Conservation (phyloP, 2,888 invertebrate species). For the Lysandra bellargus region DNA sequence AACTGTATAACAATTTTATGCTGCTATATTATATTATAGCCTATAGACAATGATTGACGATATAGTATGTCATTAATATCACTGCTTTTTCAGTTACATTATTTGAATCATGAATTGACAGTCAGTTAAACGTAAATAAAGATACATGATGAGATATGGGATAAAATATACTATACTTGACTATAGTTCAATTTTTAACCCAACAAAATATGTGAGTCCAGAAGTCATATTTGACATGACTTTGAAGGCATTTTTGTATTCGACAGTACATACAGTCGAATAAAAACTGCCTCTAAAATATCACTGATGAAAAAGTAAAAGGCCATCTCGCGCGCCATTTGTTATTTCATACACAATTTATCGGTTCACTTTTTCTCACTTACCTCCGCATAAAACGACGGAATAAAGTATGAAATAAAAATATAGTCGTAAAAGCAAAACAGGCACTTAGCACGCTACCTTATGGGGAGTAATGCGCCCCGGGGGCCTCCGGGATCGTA, state of each 20-base stretch:
- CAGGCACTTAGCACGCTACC: constrained; percentile 30
- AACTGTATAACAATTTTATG: too few species aligned
- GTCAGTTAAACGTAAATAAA: too few species aligned
- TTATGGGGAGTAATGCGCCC: constrained; percentile 23
- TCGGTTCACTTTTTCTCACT: constrained; percentile 27
- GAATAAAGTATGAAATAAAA: constrained; percentile 26
- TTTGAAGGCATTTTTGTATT: too few species aligned
- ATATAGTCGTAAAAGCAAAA: constrained; percentile 30
- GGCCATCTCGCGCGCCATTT: background rate
- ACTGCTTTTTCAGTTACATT: too few species aligned
- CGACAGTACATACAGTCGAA: background rate
- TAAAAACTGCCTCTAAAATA: background rate
- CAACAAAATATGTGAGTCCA: background rate
- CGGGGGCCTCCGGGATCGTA: background rate
- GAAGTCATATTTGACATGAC: background rate
- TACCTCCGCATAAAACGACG: constrained; percentile 20
- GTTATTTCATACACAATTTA: constrained; percentile 13
- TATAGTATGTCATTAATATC: too few species aligned
- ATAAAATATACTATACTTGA: too few species aligned
- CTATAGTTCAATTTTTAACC: background rate
- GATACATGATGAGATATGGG: too few species aligned
- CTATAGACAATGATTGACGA: too few species aligned
- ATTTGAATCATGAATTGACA: too few species aligned
- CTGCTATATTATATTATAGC: too few species aligned
- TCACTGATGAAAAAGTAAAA: background rate